Conservation (phyloP, 2,888 invertebrate species). For the Aphidoletes aphidimyza region DNA sequence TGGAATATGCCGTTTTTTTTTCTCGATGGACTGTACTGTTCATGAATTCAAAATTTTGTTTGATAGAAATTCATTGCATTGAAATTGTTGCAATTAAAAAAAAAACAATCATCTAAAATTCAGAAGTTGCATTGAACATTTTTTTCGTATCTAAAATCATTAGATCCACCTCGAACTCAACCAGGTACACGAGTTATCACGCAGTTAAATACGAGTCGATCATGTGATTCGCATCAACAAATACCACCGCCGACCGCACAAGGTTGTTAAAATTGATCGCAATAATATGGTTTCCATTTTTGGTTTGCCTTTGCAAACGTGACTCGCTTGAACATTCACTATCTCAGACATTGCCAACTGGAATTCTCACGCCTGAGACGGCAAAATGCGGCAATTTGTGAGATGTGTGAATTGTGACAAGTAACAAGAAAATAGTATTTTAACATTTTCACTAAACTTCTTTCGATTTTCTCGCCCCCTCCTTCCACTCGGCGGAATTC, state of each 20-base stretch:
- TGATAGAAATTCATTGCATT: no score
- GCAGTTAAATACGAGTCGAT: constrained; percentile 1
- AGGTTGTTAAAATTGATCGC: neutral
- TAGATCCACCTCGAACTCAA: constrained; percentile 28
- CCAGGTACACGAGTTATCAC: constrained; percentile 33
- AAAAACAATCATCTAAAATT: neutral
- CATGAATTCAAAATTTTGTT: no score
- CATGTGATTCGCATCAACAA: constrained; percentile 11
- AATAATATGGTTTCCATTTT: neutral
- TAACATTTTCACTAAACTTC: constrained; percentile 19
- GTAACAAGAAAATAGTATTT: no score
- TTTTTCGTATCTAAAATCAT: neutral
- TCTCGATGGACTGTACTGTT: no score
- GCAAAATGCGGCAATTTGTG: neutral
- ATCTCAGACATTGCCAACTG: neutral
- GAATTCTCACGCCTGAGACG: neutral
- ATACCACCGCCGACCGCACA: constrained; percentile 4
- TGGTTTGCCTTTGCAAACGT: neutral
- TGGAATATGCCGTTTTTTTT: no score
- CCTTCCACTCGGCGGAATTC: no score
- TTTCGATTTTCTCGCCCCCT: neutral
- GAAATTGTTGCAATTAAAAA: neutral
- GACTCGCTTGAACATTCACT: neutral
- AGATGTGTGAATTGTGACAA: constrained; percentile 63
- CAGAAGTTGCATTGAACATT: neutral